Evolutionary conservation across 2,888 invertebrate genomes (phyloP).

Genomic region (Ferdinandea cuprea): DNA sequence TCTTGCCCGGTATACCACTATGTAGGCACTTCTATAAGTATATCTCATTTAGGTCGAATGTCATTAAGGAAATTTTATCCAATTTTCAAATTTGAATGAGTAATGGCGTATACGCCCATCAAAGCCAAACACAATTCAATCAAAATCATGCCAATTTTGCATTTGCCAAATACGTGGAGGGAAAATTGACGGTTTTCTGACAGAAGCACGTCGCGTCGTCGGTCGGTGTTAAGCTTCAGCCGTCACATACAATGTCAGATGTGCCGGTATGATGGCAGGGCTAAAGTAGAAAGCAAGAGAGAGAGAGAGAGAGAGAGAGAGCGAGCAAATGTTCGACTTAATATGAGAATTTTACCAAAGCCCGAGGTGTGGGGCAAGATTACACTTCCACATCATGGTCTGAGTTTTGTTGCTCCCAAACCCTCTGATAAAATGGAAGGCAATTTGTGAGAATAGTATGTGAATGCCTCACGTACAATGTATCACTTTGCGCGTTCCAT

Average conservation of each 20-base stretch:
- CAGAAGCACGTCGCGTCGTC: constrained; percentile 21
- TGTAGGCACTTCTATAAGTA: background rate
- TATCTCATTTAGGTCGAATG: constrained; percentile 34
- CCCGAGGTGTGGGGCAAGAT: constrained; percentile 11
- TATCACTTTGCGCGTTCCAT: constrained; percentile 59
- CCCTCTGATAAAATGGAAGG: constrained; percentile 11
- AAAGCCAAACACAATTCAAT: constrained; percentile 71
- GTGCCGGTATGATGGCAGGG: background rate
- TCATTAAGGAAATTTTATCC: constrained; percentile 46
- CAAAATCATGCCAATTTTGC: constrained; percentile 68
- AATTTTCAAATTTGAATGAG: constrained; percentile 66
- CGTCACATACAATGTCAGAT: constrained; percentile 21
- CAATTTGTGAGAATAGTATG: constrained; percentile 51
- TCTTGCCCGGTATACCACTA: no score
- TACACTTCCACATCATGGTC: constrained; percentile 44
- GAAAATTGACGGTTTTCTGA: constrained; percentile 44
- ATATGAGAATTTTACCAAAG: constrained; percentile 8
- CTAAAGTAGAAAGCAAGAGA: background rate
- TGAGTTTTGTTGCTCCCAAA: background rate
- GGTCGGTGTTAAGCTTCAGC: constrained; percentile 15
- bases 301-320: background rate
- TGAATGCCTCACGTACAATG: constrained; percentile 56
- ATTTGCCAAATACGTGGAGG: constrained; percentile 9
- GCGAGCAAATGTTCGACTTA: constrained; percentile 9
- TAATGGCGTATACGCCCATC: constrained; percentile 51